Evolutionary conservation across 2,797 vertebrate genomes (phyloP), one percentile per base, ranked within the genome.

Genomic region (Enoplosus armatus): DNA sequence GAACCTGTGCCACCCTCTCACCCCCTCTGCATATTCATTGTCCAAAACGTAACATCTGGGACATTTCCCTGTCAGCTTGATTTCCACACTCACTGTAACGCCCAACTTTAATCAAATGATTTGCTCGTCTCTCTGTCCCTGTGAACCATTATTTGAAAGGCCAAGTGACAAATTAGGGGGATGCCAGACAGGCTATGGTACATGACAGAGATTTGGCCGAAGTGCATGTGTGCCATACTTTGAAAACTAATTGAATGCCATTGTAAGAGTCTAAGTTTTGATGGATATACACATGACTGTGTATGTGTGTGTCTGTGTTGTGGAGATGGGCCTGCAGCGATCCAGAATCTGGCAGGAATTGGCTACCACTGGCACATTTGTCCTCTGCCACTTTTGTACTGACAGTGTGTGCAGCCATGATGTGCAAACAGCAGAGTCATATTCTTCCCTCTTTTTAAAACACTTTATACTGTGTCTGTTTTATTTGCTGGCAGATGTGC

Each of bases 11-110:
- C 87, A 87, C 76, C 73, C 63, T 80, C 70, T 60, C 82, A 55
- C 64, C 70, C 78, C 64, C 68, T 58, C 65, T 65, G 72, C 87
- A 84, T 87, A 87, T 90, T 81, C 92, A 91, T 84, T 77, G 85
- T 90, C 75, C 85, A 88, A 85, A 88, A 85, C n/a, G 56, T 58
- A 90, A 92, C 90, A 91, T 91, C 89, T 89, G 90, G 90, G 85
- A 86, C 81, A 84, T 87, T 89, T 85, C 56, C 47, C 84, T 87
- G 78, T 93, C 85, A 80, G 79, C 75, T 54, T 56, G 74, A 88
- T 93, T 93, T 86, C 80, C 78, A 80, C 77, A 71, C 79, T 85
- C 63, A 33, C 67, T 83, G 63, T 75, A 87, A 86, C 84, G 81
- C 55, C 72, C 76, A 71, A 65, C 58, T 85, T 85, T 83, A 89